Percentiles rank a stretch among this genome's conserved stretches.
Evolutionary conservation across 2,888 invertebrate species (phyloP).

Genomic region (Rhogogaster chlorosoma): DNA sequence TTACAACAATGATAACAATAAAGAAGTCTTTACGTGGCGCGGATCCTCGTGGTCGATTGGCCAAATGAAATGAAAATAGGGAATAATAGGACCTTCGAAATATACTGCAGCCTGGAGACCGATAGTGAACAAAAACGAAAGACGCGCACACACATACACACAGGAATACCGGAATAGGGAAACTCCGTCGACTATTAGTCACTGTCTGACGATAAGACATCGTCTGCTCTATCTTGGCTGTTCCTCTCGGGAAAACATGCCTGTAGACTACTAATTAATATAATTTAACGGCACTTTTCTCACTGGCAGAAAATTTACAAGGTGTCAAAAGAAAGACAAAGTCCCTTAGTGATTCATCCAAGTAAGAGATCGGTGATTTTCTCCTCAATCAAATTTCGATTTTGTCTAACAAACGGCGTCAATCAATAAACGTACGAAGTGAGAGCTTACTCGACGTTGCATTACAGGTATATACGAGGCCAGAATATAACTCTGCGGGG

Average conservation of each 20-base stretch:
- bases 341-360: neutral
- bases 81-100: slow-evolving; percentile 42
- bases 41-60: slow-evolving; percentile 5
- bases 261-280: slow-evolving; percentile 45
- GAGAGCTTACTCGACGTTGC: neutral
- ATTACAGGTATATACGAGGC: slow-evolving; percentile 11
- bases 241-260: slow-evolving; percentile 38
- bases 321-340: neutral
- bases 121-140: slow-evolving; percentile 46
- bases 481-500: neutral
- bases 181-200: slow-evolving; percentile 42
- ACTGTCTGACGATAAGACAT: slow-evolving; percentile 48
- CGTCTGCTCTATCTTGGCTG: slow-evolving; percentile 46
- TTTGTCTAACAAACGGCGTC: neutral
- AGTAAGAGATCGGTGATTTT: neutral
- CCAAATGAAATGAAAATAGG: slow-evolving; percentile 49
- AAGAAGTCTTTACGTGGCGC: slow-evolving; percentile 23
- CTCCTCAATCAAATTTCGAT: neutral
- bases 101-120: slow-evolving; percentile 35
- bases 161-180: slow-evolving; percentile 30
- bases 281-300: slow-evolving; percentile 23
- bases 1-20: slow-evolving; percentile 38
- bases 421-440: neutral
- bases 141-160: neutral
- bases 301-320: slow-evolving; percentile 4